Evolutionary conservation across 2,888 invertebrate genomes (phyloP).

Genomic region (Ophion ventricosus): DNA sequence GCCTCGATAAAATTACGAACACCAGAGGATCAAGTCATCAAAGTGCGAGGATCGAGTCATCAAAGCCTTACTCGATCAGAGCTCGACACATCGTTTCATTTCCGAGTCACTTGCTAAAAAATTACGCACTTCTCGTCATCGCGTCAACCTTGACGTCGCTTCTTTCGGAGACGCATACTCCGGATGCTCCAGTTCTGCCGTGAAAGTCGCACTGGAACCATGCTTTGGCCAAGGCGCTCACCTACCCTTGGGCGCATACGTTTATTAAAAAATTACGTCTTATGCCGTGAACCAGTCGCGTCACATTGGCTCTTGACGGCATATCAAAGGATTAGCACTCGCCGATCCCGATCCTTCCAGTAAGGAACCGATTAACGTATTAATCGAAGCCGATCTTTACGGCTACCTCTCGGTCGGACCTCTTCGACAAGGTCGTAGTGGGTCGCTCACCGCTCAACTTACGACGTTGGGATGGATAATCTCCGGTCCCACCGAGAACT

Average conservation of each 20-base stretch:
- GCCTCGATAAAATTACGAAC: conserved; percentile 16
- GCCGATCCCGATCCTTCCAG: conserved; percentile 42
- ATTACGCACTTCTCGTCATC: conserved; percentile 27
- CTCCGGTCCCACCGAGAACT: conserved; percentile 27
- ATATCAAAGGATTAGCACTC: conserved; percentile 3
- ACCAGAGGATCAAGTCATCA: neutral
- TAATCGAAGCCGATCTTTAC: conserved; percentile 57
- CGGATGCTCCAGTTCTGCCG: neutral
- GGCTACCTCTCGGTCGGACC: conserved; percentile 26
- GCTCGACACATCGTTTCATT: conserved; percentile 21
- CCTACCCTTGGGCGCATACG: conserved; percentile 28
- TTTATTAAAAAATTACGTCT: conserved; percentile 22
- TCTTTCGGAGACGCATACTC: conserved; percentile 28
- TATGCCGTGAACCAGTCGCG: conserved; percentile 16
- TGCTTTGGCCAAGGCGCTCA: conserved; percentile 1
- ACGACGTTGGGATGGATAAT: conserved; percentile 61
- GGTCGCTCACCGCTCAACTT: conserved; percentile 45
- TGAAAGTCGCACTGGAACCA: conserved; percentile 32
- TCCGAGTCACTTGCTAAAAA: conserved; percentile 13
- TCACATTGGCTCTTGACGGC: neutral
- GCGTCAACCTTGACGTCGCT: conserved; percentile 29
- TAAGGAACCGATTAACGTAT: conserved; percentile 14
- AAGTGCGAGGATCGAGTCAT: neutral
- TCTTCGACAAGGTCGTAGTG: conserved; percentile 9
- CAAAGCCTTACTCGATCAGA: conserved; percentile 26